Percentiles rank a stretch among this genome's conserved stretches.
phyloP scores from a whole-genome alignment of 2,113 vertebrate genomes.

The Hypanus sabinus region DNA sequence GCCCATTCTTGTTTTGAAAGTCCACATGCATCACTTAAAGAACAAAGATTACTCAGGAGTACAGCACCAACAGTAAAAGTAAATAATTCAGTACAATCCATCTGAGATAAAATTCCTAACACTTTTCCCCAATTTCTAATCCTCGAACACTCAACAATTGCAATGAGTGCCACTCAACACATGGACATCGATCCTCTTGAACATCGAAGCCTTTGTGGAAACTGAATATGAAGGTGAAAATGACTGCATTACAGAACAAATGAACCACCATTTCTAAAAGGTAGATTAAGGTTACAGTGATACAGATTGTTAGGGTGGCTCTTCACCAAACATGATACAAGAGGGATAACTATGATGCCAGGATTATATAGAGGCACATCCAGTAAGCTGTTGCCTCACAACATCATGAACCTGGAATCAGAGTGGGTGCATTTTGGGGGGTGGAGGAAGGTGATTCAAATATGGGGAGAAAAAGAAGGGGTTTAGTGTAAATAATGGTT shows the following conservation, averaged over 20 bases:
- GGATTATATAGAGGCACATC: too few species aligned
- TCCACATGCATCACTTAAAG: too few species aligned
- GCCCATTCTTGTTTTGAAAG: not conserved
- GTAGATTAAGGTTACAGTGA: not conserved
- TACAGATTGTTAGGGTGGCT: not conserved
- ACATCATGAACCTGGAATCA: too few species aligned
- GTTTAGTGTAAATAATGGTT: too few species aligned
- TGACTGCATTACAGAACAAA: not conserved
- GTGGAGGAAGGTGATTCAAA: too few species aligned
- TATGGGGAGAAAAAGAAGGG: too few species aligned
- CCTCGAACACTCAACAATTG: not conserved
- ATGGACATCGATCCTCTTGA: not conserved
- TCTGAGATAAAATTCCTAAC: not conserved
- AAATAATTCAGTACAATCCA: too few species aligned
- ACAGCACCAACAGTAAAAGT: too few species aligned
- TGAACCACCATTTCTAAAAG: not conserved
- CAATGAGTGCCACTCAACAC: not conserved
- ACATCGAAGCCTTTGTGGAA: not conserved
- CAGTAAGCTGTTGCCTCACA: too few species aligned
- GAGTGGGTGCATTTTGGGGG: too few species aligned
- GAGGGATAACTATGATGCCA: too few species aligned
- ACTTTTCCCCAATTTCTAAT: not conserved
- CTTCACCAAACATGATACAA: not conserved
- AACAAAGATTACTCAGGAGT: too few species aligned
- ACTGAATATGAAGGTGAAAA: not conserved